A percentile compares a stretch with the other conserved stretches of the same genome.
These are phyloP conservation scores for Physeter macrocephalus DNA, from an alignment of 2,113 vertebrate genomes.

Conservation along the genomic window DNA sequence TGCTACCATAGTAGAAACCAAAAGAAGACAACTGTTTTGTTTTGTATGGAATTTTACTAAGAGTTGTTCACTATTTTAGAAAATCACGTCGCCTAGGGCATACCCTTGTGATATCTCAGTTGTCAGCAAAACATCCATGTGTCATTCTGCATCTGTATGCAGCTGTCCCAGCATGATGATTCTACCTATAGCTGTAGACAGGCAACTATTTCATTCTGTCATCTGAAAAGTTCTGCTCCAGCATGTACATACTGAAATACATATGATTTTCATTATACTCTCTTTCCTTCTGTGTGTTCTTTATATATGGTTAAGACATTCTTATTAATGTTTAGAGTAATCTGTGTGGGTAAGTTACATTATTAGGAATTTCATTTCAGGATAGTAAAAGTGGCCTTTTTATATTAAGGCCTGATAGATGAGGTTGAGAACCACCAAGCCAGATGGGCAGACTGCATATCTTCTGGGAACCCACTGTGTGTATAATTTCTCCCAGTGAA, in stretches of 20 bases:
- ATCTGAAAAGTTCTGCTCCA: not conserved
- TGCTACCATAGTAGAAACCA: not conserved
- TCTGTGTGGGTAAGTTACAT: not conserved
- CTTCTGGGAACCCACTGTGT: not conserved
- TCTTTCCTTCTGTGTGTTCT: not conserved
- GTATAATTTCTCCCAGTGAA: not conserved
- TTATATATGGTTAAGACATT: not conserved
- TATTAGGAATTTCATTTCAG: not conserved
- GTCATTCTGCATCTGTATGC: not conserved
- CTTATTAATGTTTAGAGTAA: not conserved
- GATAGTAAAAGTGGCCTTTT: not conserved
- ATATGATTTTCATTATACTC: not conserved
- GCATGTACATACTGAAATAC: not conserved
- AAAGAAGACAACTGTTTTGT: not conserved
- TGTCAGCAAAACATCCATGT: not conserved
- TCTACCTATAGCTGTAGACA: not conserved
- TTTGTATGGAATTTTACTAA: not conserved
- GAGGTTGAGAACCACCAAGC: not conserved
- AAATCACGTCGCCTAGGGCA: not conserved
- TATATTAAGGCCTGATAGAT: not conserved
- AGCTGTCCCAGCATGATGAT: not conserved
- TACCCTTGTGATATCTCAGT: not conserved
- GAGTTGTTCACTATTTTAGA: not conserved
- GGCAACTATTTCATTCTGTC: not conserved
- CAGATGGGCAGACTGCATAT: not conserved